Evolutionary conservation across 2,113 vertebrate genomes (phyloP).

Genomic region (Vulpes lagopus): DNA sequence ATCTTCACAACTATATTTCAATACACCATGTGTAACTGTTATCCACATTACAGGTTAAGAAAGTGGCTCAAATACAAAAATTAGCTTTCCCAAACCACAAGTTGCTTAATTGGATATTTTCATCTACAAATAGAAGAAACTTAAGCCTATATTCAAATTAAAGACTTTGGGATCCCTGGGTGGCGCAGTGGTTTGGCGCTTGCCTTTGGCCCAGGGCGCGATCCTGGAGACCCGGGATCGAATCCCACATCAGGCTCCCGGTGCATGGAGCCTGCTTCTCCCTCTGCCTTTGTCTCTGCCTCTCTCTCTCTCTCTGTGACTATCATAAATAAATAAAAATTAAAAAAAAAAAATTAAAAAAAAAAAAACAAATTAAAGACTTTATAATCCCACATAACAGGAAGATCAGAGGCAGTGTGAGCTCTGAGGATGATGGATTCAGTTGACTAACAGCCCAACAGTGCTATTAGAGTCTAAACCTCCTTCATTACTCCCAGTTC

Average conservation of each 20-base stretch:
- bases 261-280: no score
- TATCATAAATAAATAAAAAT: no score
- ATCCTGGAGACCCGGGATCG: no score
- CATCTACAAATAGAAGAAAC: not conserved
- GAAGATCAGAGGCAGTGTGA: not conserved
- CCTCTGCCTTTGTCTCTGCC: no score
- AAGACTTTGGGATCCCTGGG: no score
- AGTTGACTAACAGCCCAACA: not conserved
- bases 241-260: no score
- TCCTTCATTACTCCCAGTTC: not conserved
- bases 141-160: slow-evolving; percentile 18
- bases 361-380: slow-evolving; percentile 34
- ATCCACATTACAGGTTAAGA: not conserved
- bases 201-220: no score
- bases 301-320: no score
- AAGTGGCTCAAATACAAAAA: not conserved
- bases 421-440: not conserved
- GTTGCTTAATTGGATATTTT: not conserved
- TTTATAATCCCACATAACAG: not conserved
- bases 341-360: no score
- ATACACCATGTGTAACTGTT: not conserved
- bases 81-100: not conserved
- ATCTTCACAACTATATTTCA: slow-evolving; percentile 36
- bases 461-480: not conserved
- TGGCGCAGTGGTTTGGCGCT: no score